Percentiles rank a stretch among this genome's conserved stretches.
Evolutionary conservation across 2,888 invertebrate species (phyloP).

Genomic region (Aphelenchoides bicaudatus): DNA sequence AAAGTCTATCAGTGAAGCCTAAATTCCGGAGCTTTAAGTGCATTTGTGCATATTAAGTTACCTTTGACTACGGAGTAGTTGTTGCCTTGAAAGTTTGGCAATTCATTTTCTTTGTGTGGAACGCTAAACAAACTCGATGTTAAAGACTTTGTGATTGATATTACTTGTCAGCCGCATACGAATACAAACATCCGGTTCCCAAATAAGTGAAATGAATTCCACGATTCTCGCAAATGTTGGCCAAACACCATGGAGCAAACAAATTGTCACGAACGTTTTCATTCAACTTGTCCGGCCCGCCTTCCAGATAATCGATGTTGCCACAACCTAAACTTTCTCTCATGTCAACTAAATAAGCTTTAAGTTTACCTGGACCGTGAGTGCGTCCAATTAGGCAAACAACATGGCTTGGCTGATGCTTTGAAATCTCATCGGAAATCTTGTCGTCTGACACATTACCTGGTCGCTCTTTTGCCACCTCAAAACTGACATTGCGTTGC

Average conservation of each 20-base stretch:
- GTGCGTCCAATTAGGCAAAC: constrained; percentile 43
- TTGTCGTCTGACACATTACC: constrained; percentile 30
- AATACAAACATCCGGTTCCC: too few relatives aligned
- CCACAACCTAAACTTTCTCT: constrained; percentile 20
- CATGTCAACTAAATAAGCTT: not conserved
- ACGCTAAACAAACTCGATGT: not conserved
- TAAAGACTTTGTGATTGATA: not conserved
- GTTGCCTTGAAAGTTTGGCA: constrained; percentile 37
- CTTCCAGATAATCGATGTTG: constrained; percentile 36
- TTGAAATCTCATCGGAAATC: constrained; percentile 33
- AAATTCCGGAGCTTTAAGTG: too few relatives aligned
- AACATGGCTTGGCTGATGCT: constrained; percentile 34
- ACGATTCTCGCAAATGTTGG: constrained; percentile 40
- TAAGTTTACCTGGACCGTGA: constrained; percentile 32
- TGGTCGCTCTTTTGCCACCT: constrained; percentile 21
- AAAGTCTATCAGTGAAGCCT: constrained; percentile 37
- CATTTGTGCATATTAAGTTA: too few relatives aligned
- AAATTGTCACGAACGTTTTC: constrained; percentile 49
- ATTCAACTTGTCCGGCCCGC: constrained; percentile 39
- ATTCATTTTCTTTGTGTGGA: constrained; percentile 37
- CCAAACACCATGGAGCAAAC: constrained; percentile 55
- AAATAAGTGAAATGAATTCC: constrained; percentile 52
- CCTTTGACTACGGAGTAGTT: constrained; percentile 44
- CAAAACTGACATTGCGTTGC: constrained; percentile 21
- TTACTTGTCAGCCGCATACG: not conserved